These are phyloP conservation scores for Fregetta grallaria DNA, from an alignment of 2,113 vertebrate genomes.

Conservation along the genomic window DNA sequence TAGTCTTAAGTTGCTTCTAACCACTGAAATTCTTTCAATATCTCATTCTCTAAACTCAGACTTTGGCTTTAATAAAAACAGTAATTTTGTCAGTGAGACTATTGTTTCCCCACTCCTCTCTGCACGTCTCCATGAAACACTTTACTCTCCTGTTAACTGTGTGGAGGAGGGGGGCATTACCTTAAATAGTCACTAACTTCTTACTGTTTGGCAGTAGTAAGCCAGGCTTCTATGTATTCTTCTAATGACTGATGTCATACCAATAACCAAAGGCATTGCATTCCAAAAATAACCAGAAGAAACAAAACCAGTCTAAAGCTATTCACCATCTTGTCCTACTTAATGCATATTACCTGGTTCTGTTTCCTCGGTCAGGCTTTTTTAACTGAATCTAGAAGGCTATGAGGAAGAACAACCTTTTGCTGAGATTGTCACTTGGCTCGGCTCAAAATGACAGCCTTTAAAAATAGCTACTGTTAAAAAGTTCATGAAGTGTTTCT, in stretches of 20 bases:
- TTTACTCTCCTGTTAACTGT: neutral
- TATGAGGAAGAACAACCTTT: neutral
- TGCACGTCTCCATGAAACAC: neutral
- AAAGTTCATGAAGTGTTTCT: neutral
- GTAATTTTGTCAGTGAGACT: neutral
- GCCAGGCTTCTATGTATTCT: neutral
- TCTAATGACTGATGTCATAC: slow-evolving; percentile 18
- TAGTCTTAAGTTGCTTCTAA: neutral
- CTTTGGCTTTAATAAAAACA: neutral
- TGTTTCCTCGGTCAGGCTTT: neutral
- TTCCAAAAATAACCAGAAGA: slow-evolving; percentile 43
- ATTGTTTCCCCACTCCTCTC: neutral
- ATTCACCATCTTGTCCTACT: slow-evolving; percentile 29
- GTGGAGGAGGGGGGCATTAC: neutral
- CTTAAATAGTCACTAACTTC: neutral
- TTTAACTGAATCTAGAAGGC: neutral
- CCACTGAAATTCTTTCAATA: neutral
- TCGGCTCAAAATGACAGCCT: neutral
- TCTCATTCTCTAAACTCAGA: neutral
- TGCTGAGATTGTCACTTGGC: neutral
- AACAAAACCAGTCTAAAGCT: slow-evolving; percentile 26
- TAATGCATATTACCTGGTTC: slow-evolving; percentile 1
- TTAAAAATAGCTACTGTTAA: slow-evolving; percentile 10
- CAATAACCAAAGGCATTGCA: slow-evolving; percentile 12
- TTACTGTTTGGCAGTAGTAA: neutral